Percentiles rank a stretch among this genome's conserved stretches.
These are phyloP conservation scores for Scaptodrosophila lebanonensis DNA, from an alignment of 1,140 invertebrate genomes.

Conservation along the genomic window DNA sequence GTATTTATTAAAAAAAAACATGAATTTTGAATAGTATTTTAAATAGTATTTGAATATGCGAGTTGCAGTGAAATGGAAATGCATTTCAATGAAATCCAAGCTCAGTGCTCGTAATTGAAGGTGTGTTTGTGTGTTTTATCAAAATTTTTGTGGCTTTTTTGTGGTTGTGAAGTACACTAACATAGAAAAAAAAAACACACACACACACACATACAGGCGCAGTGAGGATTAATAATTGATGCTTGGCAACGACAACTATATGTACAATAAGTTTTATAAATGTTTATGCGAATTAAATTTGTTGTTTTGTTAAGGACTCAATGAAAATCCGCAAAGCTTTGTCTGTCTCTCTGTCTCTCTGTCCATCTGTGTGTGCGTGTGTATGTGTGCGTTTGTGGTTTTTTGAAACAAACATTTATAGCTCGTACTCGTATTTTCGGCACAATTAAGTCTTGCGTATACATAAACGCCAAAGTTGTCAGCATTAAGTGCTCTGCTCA, in stretches of 20 bases:
- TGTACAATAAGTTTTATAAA: conserved; percentile 56
- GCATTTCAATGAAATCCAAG: no score
- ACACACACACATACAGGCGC: background rate
- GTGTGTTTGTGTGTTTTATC: no score
- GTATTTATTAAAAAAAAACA: no score
- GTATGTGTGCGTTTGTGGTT: conserved; percentile 10
- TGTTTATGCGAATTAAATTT: conserved; percentile 63
- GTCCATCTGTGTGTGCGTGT: background rate
- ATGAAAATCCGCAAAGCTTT: conserved; percentile 67
- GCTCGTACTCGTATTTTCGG: conserved; percentile 55
- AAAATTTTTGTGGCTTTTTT: no score
- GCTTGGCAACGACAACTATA: conserved; percentile 36
- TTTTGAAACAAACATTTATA: conserved; percentile 48
- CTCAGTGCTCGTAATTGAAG: no score
- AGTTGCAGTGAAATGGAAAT: no score
- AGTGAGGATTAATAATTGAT: conserved; percentile 14
- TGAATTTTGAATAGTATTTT: no score
- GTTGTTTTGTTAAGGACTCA: conserved; percentile 65
- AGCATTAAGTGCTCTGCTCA: conserved; percentile 61
- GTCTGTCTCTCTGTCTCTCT: background rate
- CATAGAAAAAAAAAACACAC: background rate
- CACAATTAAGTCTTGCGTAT: conserved; percentile 69
- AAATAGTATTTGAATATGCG: no score
- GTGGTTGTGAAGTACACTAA: background rate
- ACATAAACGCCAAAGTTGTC: conserved; percentile 65